Base-by-base conservation (phyloP, 1,140 invertebrate genomes). In the Magallana ariakensis region DNA sequence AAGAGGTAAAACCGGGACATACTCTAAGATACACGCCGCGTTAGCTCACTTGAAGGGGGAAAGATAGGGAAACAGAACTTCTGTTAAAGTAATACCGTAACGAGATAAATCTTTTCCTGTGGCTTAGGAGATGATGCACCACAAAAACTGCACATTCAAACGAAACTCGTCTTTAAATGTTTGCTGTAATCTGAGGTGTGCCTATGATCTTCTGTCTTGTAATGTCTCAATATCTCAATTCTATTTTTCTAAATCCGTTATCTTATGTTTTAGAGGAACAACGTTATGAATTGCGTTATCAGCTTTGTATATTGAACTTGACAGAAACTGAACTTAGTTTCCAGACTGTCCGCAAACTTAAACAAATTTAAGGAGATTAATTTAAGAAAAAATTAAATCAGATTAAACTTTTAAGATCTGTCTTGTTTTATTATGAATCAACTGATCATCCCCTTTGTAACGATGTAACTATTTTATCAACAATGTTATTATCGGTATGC, bases 51-150 rank as follows among this genome's bases (percentile, higher is more conserved):
- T 70, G 66, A 70, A 70, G 66, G 66, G 66, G 22, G 22, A 75
- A 75, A 75, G 66, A 75, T 75, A 75, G 66, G 22, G 22, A 33
- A 75, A 26, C 66, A 75, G 66, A 75, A 75, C 66, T 75, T 75
- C 66, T 75, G 66, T 75, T 75, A 75, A 75, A 75, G 66, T 26
- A 75, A 75, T 75, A 75, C 66, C 66, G 66, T 75, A 75, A 75
- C 66, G 66, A 75, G 66, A 75, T 75, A 75, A 75, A 75, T 75
- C 66, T 75, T 26, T 75, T 75, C 66, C 19, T 75, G 66, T 19
- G 66, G 66, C 22, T 26, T 75, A 26, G 33, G 66, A 26, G 66
- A 75, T 19, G 66, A 75, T 75, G 66, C 66, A 75, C 66, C 66
- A 26, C 66, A 26, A 75, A 46, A 75, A 75, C 66, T 75, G 66